phyloP scores from a whole-genome alignment of 37 sponge, comb jelly and placozoan species.

The Oopsacas minuta region DNA sequence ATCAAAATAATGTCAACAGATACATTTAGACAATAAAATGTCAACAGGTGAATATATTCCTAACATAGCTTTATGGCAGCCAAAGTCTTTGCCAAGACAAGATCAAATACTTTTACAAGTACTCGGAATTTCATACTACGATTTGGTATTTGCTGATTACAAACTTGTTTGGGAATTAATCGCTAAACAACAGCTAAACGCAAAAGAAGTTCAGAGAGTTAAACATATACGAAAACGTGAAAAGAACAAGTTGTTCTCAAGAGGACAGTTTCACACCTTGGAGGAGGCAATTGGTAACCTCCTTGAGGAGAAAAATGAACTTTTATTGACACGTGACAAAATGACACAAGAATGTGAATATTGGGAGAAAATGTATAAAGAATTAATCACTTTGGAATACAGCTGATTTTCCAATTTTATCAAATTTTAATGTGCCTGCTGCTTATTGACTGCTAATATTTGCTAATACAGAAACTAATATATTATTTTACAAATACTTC shows the following conservation, averaged over 20 bases:
- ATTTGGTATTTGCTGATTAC: background rate
- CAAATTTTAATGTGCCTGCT: too few relatives aligned
- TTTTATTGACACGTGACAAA: background rate
- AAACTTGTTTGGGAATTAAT: background rate
- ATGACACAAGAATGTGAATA: background rate
- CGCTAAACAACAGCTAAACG: background rate
- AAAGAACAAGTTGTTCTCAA: constrained; percentile 5
- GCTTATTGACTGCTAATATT: too few relatives aligned
- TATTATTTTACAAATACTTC: too few relatives aligned
- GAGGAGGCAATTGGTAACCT: background rate
- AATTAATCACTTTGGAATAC: background rate
- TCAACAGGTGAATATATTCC: background rate
- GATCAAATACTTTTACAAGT: background rate
- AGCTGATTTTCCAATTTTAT: background rate
- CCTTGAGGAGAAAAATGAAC: background rate
- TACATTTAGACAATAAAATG: background rate
- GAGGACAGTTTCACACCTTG: background rate
- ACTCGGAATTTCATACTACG: background rate
- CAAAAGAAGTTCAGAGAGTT: background rate
- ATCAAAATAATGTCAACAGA: background rate
- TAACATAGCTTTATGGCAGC: background rate
- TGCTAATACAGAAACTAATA: too few relatives aligned
- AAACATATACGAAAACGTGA: constrained; percentile 14
- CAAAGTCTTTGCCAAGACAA: background rate
- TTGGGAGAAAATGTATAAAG: background rate